Evolutionary conservation across 2,113 vertebrate genomes (phyloP), one percentile per base, ranked within the genome.

Genomic region (Zosterops hypoxanthus): DNA sequence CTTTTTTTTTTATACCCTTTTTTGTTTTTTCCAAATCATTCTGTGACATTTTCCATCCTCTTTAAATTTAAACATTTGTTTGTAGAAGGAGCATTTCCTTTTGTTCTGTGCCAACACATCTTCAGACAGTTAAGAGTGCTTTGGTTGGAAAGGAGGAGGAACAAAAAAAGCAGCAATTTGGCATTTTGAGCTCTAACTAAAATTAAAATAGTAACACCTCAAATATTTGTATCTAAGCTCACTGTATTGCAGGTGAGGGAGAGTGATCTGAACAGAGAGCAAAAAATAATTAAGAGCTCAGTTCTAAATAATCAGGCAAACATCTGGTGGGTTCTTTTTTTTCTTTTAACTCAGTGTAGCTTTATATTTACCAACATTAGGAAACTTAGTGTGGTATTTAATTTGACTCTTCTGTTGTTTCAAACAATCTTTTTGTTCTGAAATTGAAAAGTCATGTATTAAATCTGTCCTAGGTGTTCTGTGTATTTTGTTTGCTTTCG

Each of bases 351-450:
- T 79, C 31, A 52, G 12, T 22, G 12, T 87, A 85, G 46, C 29
- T 70, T 83, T 36, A 15, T 60, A n/a, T 8, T 8, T 89, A 41
- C 25, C 19, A 85, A 29, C 64, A 46, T 78, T 82, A 87, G 63
- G 39, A 33, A 95, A 69, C 36, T 80, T 82, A 84, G 44, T 34
- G 15, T 70, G n/a, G 7, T 87, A 72, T 95, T 95, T 92, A 11
- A 65, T 84, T 92, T 92, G n/a, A 82, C 6, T 56, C 15, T 75
- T 55, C 80, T 53, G n/a, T 93, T 97, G 25, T 87, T 92, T 82
- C 49, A 88, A 90, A 26, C 9, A 18, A 6, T 66, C 6, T 47
- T 85, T 84, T 60, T 64, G 29, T 90, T 89, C 34, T 88, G 94
- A 87, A 75, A 79, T 89, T 92, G 49, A 81, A 86, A 95, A 89